Percentiles rank a stretch among this genome's conserved stretches.
phyloP scores from a whole-genome alignment of 2,888 invertebrate species.

The Eilema caniola region DNA sequence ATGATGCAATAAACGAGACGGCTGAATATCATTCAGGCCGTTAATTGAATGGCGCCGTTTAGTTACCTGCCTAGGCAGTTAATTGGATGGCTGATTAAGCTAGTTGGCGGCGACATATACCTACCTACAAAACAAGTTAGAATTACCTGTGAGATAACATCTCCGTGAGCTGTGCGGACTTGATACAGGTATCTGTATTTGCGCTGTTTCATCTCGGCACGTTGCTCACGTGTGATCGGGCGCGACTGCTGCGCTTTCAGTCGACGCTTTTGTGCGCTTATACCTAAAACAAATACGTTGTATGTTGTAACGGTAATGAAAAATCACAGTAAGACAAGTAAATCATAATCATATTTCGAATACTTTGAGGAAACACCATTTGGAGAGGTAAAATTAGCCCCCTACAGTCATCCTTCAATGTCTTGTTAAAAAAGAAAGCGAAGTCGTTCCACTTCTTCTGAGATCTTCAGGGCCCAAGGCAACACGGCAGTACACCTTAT shows the following conservation, averaged over 20 bases:
- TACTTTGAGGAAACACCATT: not conserved
- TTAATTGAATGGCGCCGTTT: too few species aligned
- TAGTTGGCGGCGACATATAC: too few species aligned
- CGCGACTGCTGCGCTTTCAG: constrained; percentile 72
- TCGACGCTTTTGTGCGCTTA: constrained; percentile 79
- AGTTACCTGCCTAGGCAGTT: too few species aligned
- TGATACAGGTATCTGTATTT: constrained; percentile 96
- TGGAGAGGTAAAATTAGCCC: too few species aligned
- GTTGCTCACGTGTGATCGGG: constrained; percentile 90
- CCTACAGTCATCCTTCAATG: not conserved
- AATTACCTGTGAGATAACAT: constrained; percentile 94
- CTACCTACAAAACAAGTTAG: not conserved
- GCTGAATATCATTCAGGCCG: too few species aligned
- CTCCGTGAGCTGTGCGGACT: constrained; percentile 95
- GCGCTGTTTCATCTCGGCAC: constrained; percentile 93
- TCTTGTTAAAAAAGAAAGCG: not conserved
- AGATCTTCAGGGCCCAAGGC: not conserved
- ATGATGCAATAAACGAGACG: too few species aligned
- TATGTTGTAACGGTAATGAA: not conserved
- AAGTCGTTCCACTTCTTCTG: too few species aligned
- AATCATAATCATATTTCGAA: not conserved
- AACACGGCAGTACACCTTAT: not conserved
- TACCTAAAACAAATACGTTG: constrained; percentile 60
- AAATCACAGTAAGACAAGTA: not conserved
- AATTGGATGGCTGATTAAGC: too few species aligned